phyloP scores from a whole-genome alignment of 2,888 invertebrate genomes.

The Ellobium chinense region DNA sequence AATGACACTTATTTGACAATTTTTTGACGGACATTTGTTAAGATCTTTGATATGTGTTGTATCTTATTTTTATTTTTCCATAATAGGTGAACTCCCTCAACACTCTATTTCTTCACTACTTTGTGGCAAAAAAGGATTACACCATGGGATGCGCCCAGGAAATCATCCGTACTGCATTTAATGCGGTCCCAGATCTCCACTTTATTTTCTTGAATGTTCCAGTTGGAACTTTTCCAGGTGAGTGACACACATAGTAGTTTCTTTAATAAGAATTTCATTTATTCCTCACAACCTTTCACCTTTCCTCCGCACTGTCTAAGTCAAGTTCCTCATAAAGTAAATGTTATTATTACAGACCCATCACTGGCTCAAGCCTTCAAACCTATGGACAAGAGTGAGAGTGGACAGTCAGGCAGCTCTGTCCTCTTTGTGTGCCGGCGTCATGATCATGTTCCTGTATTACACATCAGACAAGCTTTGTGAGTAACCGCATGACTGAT shows the following conservation, averaged over 20 bases:
- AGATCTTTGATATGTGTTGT: no score
- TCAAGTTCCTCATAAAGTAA: no score
- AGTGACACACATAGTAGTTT: no score
- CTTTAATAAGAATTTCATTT: no score
- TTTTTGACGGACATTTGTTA: no score
- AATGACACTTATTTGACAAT: no score
- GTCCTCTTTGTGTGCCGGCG: constrained; percentile 72
- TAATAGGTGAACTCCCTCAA: constrained; percentile 72
- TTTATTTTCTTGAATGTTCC: constrained; percentile 75
- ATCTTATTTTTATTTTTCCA: background rate
- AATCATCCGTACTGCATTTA: constrained; percentile 77
- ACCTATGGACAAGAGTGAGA: constrained; percentile 59
- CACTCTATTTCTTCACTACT: constrained; percentile 77
- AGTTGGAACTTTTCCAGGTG: constrained; percentile 73
- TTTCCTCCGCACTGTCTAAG: no score
- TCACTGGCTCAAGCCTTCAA: constrained; percentile 69
- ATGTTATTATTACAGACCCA: constrained; percentile 56
- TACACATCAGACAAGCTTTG: constrained; percentile 77
- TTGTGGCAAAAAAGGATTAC: constrained; percentile 76
- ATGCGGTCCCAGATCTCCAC: constrained; percentile 77
- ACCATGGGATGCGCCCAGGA: constrained; percentile 76
- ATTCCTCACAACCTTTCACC: no score
- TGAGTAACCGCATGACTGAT: no score
- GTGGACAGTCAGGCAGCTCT: constrained; percentile 32
- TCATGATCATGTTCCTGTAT: constrained; percentile 76